Conservation (phyloP, 2,888 invertebrate genomes). For the Cataglyphis rosenhaueri region DNA sequence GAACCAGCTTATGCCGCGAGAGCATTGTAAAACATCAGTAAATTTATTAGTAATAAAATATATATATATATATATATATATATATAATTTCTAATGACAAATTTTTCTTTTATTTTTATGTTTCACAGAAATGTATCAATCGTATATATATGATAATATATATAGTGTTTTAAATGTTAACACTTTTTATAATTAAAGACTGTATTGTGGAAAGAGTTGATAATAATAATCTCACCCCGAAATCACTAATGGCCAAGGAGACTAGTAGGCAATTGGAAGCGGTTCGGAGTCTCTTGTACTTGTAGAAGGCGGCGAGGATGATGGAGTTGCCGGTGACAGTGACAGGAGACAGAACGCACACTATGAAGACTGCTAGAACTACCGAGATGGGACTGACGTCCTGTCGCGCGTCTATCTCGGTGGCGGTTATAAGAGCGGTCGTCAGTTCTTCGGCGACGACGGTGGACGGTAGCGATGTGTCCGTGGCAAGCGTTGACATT, state of each 20-base stretch:
- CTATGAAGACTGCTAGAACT: slow-evolving; percentile 86
- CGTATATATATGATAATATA: too few species aligned
- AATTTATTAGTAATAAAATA: neutral
- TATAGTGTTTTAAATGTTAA: too few species aligned
- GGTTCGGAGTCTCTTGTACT: slow-evolving; percentile 88
- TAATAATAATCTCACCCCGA: slow-evolving; percentile 85
- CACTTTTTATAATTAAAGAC: neutral
- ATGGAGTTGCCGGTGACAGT: slow-evolving; percentile 88
- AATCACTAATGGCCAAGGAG: slow-evolving; percentile 88
- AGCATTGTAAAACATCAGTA: neutral
- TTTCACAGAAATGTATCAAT: neutral
- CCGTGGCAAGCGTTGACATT: slow-evolving; percentile 80
- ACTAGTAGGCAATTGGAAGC: slow-evolving; percentile 88
- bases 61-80: neutral
- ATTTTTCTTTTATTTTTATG: neutral
- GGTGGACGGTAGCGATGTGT: slow-evolving; percentile 73
- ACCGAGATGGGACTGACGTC: slow-evolving; percentile 85
- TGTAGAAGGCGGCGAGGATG: slow-evolving; percentile 87
- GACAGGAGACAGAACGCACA: slow-evolving; percentile 87
- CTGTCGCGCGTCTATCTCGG: slow-evolving; percentile 78
- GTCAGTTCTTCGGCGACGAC: slow-evolving; percentile 78
- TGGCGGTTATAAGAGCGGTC: slow-evolving; percentile 79
- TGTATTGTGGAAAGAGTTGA: neutral
- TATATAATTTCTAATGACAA: neutral
- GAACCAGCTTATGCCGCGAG: neutral